Base-by-base conservation (phyloP, 2,113 vertebrate species). In the Cricetomys ansorgei region DNA sequence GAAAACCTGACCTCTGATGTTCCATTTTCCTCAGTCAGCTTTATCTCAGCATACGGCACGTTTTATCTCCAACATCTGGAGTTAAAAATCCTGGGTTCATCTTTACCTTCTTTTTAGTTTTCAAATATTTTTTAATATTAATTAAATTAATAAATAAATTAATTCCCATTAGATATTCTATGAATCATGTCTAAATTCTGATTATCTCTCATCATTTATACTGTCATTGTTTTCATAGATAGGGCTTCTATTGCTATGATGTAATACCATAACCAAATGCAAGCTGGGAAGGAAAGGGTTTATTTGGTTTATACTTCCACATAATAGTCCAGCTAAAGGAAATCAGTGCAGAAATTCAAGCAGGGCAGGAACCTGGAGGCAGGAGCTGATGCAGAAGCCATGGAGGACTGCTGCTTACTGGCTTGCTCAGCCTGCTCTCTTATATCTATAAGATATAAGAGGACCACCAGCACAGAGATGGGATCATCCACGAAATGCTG, bases 401-500 rank as follows among this genome's bases (percentile, higher is more conserved):
- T 83, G 1, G 57, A 62, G 15, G 80, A 5, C 7, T 83, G n/a
- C n/a, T 62, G 7, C 25, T 62, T 62, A 62, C n/a, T 83, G 13
- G 3, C 80, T 83, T 83, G 0, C n/a, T 62, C 13, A 59, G 25
- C 13, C 25, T 43, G n/a, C 4, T 83, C 62, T 62, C 25, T 83
- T 62, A 43, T 31, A 83, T n/a, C n/a, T n/a, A n/a, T n/a, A n/a
- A n/a, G n/a, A n/a, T n/a, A n/a, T n/a, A n/a, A n/a, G n/a, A n/a
- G 37, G 37, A 83, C n/a, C n/a, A 62, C 23, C 12, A 62, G 15
- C 13, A 0, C n/a, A 27, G 15, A 7, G 3, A 43, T 62, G 23
- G 23, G 6, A 59, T 6, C n/a, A 83, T 1, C 0, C 3, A n/a
- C 25, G 43, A 29, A 29, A 3, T 1, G 1, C 6, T 43, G 23